Conservation (phyloP, 2,113 vertebrate species). For the Brachyistius frenatus region DNA sequence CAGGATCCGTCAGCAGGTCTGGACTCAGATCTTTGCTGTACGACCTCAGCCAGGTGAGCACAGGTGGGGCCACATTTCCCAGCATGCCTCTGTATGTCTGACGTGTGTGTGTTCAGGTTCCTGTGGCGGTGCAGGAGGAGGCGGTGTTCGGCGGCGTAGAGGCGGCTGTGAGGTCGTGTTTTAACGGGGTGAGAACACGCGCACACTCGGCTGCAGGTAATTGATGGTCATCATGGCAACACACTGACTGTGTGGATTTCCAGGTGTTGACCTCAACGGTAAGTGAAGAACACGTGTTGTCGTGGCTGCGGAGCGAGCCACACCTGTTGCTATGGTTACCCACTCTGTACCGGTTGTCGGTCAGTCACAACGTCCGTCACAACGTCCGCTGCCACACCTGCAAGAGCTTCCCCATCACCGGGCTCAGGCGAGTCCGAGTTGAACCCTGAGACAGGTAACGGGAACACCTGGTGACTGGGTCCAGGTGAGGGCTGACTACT, state of each 20-base stretch:
- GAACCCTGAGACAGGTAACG: no score
- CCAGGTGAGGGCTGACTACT: no score
- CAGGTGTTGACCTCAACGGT: slow-evolving; percentile 70
- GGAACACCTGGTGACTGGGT: no score
- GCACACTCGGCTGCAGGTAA: background rate
- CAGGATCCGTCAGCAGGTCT: slow-evolving; percentile 75
- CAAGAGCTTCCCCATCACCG: slow-evolving; percentile 84
- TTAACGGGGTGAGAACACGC: slow-evolving; percentile 81
- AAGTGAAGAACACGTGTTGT: slow-evolving; percentile 81
- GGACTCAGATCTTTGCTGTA: slow-evolving; percentile 84
- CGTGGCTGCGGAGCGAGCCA: slow-evolving; percentile 87
- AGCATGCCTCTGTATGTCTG: slow-evolving; percentile 12
- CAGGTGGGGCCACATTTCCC: slow-evolving; percentile 22
- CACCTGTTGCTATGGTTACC: slow-evolving; percentile 88
- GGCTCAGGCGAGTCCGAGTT: slow-evolving; percentile 83
- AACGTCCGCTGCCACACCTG: slow-evolving; percentile 84
- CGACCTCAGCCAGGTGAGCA: slow-evolving; percentile 87
- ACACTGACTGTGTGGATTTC: slow-evolving; percentile 53
- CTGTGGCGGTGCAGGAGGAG: slow-evolving; percentile 84
- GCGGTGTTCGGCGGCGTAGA: slow-evolving; percentile 80
- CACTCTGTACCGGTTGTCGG: slow-evolving; percentile 81
- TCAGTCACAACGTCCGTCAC: slow-evolving; percentile 82
- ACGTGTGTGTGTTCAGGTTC: slow-evolving; percentile 80
- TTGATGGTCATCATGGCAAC: slow-evolving; percentile 14
- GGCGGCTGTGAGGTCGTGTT: slow-evolving; percentile 82